Percentiles rank a stretch among this genome's conserved stretches.
Evolutionary conservation across 2,888 invertebrate genomes (phyloP).

Genomic region (Pherbina coryleti): DNA sequence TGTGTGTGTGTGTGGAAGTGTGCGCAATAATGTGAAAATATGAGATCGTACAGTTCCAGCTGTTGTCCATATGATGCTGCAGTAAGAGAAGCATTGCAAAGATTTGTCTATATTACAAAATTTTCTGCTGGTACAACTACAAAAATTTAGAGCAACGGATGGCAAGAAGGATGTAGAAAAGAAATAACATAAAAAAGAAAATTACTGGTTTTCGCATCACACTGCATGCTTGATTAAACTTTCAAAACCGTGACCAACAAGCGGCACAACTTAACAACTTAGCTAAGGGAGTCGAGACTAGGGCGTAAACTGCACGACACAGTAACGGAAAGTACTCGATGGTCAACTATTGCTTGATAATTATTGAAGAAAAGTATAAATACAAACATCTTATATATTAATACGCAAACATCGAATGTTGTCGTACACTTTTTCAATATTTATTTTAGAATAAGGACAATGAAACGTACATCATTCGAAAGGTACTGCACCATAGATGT

Average conservation of each 20-base stretch:
- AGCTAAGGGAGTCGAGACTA: neutral
- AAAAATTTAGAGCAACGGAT: neutral
- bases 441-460: too few species aligned
- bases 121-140: neutral
- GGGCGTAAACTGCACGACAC: neutral
- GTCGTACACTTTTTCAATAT: too few species aligned
- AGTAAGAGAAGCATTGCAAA: neutral
- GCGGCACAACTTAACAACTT: neutral
- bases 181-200: neutral
- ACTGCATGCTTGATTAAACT: slow-evolving; percentile 9
- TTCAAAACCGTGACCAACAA: neutral
- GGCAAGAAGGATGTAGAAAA: neutral
- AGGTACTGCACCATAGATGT: too few species aligned
- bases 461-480: too few species aligned
- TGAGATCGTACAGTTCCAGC: neutral
- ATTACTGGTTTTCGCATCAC: neutral
- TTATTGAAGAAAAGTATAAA: too few species aligned
- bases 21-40: neutral
- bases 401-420: too few species aligned
- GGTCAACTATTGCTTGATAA: too few species aligned
- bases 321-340: neutral
- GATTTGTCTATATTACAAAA: too few species aligned
- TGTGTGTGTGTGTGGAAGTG: neutral
- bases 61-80: neutral
- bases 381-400: too few species aligned